A percentile compares a stretch with the other conserved stretches of the same genome.
phyloP scores from a whole-genome alignment of 2,888 invertebrate genomes.

The Nesidiocoris tenuis region DNA sequence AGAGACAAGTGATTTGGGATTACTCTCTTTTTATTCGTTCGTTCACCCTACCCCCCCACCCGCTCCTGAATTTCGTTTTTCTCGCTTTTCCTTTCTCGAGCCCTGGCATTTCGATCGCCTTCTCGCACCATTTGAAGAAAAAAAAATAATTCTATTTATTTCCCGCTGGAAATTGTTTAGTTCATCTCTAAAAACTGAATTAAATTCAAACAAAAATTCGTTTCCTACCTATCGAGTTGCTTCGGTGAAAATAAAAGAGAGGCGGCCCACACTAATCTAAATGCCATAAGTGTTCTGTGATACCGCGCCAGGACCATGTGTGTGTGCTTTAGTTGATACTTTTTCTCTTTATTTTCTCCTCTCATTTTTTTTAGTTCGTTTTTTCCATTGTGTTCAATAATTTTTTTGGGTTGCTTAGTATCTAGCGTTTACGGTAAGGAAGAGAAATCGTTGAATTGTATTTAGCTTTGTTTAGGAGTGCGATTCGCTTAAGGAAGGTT shows the following conservation, averaged over 20 bases:
- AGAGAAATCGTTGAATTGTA: conserved; percentile 28
- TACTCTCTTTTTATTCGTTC: conserved; percentile 37
- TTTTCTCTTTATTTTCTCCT: conserved; percentile 35
- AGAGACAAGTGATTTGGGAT: conserved; percentile 40
- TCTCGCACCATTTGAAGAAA: too few relatives aligned
- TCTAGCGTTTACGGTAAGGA: conserved; percentile 25
- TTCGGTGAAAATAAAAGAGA: too few relatives aligned
- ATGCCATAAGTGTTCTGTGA: conserved; percentile 50
- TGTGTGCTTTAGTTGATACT: conserved; percentile 31
- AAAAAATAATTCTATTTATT: too few relatives aligned
- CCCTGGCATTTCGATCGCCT: conserved; percentile 44
- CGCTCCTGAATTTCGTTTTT: too few relatives aligned
- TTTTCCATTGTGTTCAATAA: conserved; percentile 32
- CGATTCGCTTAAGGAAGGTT: conserved; percentile 27
- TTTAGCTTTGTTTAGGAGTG: conserved; percentile 47
- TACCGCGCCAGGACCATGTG: conserved; percentile 48
- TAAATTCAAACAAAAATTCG: not conserved
- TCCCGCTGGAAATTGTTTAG: conserved; percentile 7
- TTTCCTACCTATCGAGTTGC: not conserved
- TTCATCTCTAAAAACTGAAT: not conserved
- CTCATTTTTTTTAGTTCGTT: conserved; percentile 17
- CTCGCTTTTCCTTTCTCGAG: conserved; percentile 23
- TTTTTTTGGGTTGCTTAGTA: conserved; percentile 18
- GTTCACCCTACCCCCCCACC: not conserved
- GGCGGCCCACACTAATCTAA: conserved; percentile 38